A percentile compares a stretch with the other conserved stretches of the same genome.
Conservation (phyloP, 2,113 vertebrate species). For the Callipepla californica region DNA sequence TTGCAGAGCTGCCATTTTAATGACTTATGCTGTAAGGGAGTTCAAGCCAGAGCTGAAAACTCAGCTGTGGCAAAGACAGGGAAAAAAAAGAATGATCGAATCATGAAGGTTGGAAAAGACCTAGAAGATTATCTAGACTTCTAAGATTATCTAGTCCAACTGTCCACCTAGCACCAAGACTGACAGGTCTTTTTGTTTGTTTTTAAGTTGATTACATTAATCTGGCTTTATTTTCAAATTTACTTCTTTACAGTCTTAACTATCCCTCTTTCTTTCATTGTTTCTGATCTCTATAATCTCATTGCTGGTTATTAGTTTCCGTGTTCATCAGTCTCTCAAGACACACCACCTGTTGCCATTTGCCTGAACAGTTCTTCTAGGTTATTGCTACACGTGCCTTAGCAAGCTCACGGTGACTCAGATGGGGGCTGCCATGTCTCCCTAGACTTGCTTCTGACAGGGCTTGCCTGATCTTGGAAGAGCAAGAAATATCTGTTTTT, state of each 20-base stretch:
- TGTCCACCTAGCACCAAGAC: not conserved
- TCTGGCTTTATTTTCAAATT: not conserved
- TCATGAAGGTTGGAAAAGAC: too few relatives aligned
- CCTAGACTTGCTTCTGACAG: not conserved
- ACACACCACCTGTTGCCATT: accelerated
- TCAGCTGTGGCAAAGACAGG: not conserved
- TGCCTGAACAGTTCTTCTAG: not conserved
- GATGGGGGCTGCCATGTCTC: not conserved
- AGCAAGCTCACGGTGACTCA: not conserved
- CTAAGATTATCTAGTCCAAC: too few relatives aligned
- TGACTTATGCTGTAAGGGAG: not conserved
- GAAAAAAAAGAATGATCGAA: too few relatives aligned
- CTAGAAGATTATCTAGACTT: too few relatives aligned
- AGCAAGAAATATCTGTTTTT: not conserved
- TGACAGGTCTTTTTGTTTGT: not conserved
- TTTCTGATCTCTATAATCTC: not conserved
- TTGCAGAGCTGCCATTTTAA: not conserved
- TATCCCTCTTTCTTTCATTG: not conserved
- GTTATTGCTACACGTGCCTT: not conserved
- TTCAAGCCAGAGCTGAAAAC: not conserved
- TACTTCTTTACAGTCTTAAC: not conserved
- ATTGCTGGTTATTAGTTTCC: not conserved
- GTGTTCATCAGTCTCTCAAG: not conserved
- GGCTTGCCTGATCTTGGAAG: not conserved
- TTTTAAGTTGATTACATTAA: not conserved